phyloP scores from a whole-genome alignment of 1,140 invertebrate genomes.

The Drosophila pectinifera region DNA sequence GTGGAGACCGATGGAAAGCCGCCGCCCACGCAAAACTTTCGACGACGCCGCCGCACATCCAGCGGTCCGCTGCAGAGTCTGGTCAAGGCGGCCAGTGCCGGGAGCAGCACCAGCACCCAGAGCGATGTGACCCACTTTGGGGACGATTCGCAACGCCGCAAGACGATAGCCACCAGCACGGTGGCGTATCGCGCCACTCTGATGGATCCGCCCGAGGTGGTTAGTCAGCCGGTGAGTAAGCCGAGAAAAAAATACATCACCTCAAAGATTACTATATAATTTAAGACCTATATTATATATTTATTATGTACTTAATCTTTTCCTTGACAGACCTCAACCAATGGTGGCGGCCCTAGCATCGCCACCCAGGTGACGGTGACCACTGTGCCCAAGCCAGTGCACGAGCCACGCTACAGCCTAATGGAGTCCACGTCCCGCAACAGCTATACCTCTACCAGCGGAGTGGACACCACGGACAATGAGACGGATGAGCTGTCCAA shows the following conservation, averaged over 20 bases:
- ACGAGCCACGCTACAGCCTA: slow-evolving; percentile 58
- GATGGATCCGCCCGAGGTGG: slow-evolving; percentile 69
- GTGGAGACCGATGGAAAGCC: slow-evolving; percentile 94
- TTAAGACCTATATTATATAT: no score
- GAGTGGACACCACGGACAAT: slow-evolving; percentile 85
- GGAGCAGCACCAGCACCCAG: slow-evolving; percentile 7
- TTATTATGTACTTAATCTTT: no score
- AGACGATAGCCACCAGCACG: slow-evolving; percentile 63
- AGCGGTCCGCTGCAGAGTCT: slow-evolving; percentile 76
- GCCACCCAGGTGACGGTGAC: slow-evolving; percentile 70
- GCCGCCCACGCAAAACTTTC: slow-evolving; percentile 91
- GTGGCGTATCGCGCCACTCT: slow-evolving; percentile 74
- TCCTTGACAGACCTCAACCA: background rate
- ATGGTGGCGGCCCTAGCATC: background rate
- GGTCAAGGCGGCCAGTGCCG: slow-evolving; percentile 69
- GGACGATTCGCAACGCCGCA: slow-evolving; percentile 62
- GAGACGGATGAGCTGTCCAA: slow-evolving; percentile 86
- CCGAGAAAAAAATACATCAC: background rate
- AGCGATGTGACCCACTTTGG: slow-evolving; percentile 70
- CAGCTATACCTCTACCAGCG: slow-evolving; percentile 78
- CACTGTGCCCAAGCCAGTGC: slow-evolving; percentile 37
- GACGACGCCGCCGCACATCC: slow-evolving; percentile 87
- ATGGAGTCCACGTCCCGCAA: slow-evolving; percentile 65
- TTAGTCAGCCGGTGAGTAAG: slow-evolving; percentile 45
- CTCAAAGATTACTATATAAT: no score